Evolutionary conservation across 2,113 vertebrate species (phyloP), one percentile per base, ranked within the genome.

Genomic region (Epinephelus cyanopodus): DNA sequence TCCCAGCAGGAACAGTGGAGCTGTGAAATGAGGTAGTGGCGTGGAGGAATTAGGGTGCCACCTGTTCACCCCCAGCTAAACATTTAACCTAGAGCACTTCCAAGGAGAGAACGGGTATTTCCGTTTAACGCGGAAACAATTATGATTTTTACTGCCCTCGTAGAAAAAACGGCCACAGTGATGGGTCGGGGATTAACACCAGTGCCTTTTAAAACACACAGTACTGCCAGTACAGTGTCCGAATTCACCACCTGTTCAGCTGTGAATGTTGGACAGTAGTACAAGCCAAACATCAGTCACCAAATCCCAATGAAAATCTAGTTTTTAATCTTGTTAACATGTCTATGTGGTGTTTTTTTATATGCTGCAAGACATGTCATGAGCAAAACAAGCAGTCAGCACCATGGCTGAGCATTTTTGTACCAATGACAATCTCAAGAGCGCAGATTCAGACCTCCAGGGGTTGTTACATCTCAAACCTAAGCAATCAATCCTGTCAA

Each of bases 41-140:
- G 67, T 13, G 58, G 21, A 52, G 88, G 72, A 88, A 78, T 72
- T 79, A 33, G 17, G 58, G 48, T 53, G 63, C 72, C 92, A 92
- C 88, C 86, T 93, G 89, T 90, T 90, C 86, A 70, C 64, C 42
- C 75, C 77, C 85, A 42, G 67, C 75, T 48, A 77, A 81, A 89
- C 78, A 71, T 83, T 82, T 42, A 73, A 72, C 57, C 47, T 29
- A 3, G 45, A 8, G 6, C 17, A 52, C 66, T 64, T 77, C 39
- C 60, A 77, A 74, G 53, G 13, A 81, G 53, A 73, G 77, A 83
- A 23, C 21, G 57, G 27, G 56, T 23, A 77, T 80, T 82, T 82
- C 84, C 50, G 2, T 72, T 74, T 74, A 69, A 76, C 57, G 42
- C 10, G 54, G 74, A 82, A 71, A 79, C 71, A 33, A 72, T 56